Evolutionary conservation across 35 echinoderm and acorn worm species (phyloP).

Genomic region (Patiria miniata): DNA sequence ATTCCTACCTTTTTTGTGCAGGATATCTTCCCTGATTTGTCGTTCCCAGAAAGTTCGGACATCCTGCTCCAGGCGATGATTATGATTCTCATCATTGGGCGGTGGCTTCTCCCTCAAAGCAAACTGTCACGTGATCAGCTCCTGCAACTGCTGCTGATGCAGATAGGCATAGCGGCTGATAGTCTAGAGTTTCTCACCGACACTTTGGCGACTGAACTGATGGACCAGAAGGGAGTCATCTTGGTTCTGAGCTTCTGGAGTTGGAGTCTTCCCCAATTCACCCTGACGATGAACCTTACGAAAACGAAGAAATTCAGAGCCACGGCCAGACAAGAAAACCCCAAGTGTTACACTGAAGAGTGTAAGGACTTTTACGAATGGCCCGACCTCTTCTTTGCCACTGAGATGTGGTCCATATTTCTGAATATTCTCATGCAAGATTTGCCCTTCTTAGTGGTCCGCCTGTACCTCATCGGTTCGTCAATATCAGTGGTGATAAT

Average conservation of each 20-base stretch:
- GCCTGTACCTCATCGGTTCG: conserved; percentile 28
- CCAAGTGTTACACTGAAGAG: conserved; percentile 22
- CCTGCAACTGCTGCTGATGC: conserved; percentile 64
- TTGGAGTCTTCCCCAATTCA: conserved; percentile 80
- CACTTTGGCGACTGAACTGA: conserved; percentile 35
- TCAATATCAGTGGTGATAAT: conserved; percentile 49
- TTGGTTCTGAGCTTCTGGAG: conserved; percentile 63
- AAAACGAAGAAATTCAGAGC: conserved; percentile 31
- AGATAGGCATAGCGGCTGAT: conserved; percentile 76
- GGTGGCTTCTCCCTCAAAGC: conserved; percentile 79
- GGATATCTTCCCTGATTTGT: too few relatives aligned
- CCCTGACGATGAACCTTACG: conserved; percentile 58
- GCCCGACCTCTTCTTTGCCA: conserved; percentile 39
- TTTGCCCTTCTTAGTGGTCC: conserved; percentile 62
- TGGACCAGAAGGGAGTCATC: conserved; percentile 47
- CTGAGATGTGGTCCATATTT: conserved; percentile 72
- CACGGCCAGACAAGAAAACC: neutral
- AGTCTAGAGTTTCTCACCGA: conserved; percentile 72
- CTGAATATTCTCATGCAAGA: conserved; percentile 75
- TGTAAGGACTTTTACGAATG: conserved; percentile 27
- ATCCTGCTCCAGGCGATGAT: conserved; percentile 49
- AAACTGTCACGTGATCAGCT: conserved; percentile 74
- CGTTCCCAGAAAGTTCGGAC: neutral
- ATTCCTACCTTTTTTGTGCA: too few relatives aligned
- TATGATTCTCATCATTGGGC: conserved; percentile 63